Evolutionary conservation across 2,888 invertebrate species (phyloP).

Genomic region (Eristalinus sepulchralis): DNA sequence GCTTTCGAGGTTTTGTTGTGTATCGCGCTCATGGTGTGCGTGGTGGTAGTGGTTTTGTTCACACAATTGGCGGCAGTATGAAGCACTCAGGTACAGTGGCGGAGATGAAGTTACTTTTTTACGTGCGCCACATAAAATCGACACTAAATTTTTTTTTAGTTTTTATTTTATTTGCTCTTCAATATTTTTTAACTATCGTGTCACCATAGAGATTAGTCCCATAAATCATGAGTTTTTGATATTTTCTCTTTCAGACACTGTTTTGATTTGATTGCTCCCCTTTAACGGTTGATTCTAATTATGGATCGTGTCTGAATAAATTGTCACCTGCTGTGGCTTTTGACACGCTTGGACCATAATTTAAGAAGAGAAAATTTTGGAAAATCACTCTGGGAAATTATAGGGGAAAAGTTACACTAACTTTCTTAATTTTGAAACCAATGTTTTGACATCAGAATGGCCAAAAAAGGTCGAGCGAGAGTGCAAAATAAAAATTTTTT

Average conservation of each 20-base stretch:
- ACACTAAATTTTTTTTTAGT: background rate
- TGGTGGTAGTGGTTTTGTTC: background rate
- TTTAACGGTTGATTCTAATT: background rate
- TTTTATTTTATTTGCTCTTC: background rate
- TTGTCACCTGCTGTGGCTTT: background rate
- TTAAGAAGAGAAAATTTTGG: no score
- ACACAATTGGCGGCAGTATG: background rate
- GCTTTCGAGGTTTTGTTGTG: conserved; percentile 33
- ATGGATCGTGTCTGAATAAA: background rate
- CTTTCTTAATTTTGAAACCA: no score
- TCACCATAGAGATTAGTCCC: background rate
- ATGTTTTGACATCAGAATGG: no score
- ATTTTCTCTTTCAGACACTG: background rate
- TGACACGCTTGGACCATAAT: background rate
- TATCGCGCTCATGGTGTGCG: background rate
- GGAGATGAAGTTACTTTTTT: conserved; percentile 7
- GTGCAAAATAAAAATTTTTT: no score
- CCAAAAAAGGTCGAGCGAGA: no score
- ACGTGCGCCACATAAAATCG: background rate
- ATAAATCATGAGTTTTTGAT: background rate
- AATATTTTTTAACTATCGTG: background rate
- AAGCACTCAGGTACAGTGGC: conserved; percentile 29
- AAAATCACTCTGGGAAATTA: no score
- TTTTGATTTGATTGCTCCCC: background rate
- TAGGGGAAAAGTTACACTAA: no score